These are phyloP conservation scores for Cyphomyrus plagiostoma DNA, from an alignment of 2,113 vertebrate genomes.

Conservation along the genomic window DNA sequence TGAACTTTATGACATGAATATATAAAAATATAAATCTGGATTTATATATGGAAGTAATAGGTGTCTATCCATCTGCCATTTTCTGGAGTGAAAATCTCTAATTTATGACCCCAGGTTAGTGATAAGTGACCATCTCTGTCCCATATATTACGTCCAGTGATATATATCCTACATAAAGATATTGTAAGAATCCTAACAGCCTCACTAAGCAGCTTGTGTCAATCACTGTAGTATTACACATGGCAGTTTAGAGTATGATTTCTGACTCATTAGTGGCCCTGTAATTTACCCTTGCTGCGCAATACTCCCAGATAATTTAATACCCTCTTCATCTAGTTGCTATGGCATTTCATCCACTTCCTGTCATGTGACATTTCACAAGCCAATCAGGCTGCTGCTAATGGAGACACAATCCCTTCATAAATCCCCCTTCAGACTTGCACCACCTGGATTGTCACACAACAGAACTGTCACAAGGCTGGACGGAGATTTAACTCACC, in stretches of 20 bases:
- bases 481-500: neutral
- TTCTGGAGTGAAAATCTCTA: neutral
- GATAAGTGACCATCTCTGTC: neutral
- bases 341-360: neutral
- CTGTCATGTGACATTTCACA: constrained; percentile 1
- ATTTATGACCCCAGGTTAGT: neutral
- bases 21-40: neutral
- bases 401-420: neutral
- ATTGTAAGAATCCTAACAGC: neutral
- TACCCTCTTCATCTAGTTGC: neutral
- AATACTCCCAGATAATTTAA: neutral
- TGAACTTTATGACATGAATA: neutral
- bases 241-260: neutral
- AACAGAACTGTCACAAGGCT: neutral
- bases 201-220: neutral
- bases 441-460: neutral
- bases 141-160: neutral
- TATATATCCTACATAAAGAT: neutral
- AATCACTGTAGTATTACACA: neutral
- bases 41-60: neutral
- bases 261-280: neutral
- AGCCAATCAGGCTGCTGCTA: neutral
- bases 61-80: neutral
- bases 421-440: neutral
- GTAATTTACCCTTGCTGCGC: neutral